A percentile compares a stretch with the other conserved stretches of the same genome.
phyloP scores from a whole-genome alignment of 2,888 invertebrate species.

The Tricholauxania praeusta region DNA sequence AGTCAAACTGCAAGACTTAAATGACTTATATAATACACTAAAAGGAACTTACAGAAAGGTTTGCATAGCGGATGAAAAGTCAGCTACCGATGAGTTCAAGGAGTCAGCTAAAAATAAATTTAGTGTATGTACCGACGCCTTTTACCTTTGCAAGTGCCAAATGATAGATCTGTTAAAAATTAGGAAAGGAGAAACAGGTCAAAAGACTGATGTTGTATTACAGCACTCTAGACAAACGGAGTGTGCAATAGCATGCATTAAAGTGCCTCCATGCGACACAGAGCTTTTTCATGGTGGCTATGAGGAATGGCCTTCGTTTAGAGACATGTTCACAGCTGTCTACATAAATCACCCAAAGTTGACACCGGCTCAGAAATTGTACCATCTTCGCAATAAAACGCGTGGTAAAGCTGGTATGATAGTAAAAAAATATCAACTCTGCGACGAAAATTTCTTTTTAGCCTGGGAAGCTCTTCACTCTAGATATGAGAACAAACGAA shows the following conservation, averaged over 20 bases:
- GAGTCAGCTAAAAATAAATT: conserved; percentile 7
- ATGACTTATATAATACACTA: neutral
- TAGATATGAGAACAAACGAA: conserved; percentile 31
- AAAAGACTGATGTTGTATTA: too few species aligned
- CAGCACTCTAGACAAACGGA: too few species aligned
- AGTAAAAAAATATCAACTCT: conserved; percentile 22
- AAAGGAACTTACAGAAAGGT: neutral
- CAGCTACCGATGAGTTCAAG: neutral
- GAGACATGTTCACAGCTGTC: too few species aligned
- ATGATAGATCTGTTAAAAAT: neutral
- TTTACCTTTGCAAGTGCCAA: neutral
- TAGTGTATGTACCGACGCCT: neutral
- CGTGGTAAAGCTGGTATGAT: conserved; percentile 15
- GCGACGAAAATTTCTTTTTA: conserved; percentile 32
- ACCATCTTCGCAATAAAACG: conserved; percentile 16
- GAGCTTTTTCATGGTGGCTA: neutral
- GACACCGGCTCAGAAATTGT: conserved; percentile 23
- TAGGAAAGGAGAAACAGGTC: neutral
- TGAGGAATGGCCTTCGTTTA: neutral
- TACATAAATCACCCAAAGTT: neutral
- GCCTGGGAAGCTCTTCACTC: conserved; percentile 32
- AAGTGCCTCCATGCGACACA: neutral
- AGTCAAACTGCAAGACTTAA: neutral
- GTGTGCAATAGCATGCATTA: too few species aligned
- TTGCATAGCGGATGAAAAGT: neutral